Percentiles rank a stretch among this genome's conserved stretches.
Conservation (phyloP, 2,888 invertebrate species). For the Scaptomyza polygonia region DNA sequence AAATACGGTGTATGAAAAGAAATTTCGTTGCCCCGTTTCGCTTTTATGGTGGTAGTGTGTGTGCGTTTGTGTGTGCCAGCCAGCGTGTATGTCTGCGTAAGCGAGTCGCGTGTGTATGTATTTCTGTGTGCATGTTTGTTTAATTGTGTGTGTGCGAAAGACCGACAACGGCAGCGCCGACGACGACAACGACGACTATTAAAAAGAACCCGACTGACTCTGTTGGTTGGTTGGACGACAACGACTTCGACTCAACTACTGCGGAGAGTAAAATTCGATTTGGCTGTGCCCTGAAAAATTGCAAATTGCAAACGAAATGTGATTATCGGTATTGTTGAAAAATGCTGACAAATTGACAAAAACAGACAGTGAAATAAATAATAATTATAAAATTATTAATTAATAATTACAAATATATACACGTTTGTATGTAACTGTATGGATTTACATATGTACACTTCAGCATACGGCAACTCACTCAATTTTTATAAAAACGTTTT, state of each 20-base stretch:
- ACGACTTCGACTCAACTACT: slow-evolving; percentile 43
- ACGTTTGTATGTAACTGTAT: neutral
- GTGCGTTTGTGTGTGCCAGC: slow-evolving; percentile 24
- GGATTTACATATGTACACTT: slow-evolving; percentile 11
- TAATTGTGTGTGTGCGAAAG: slow-evolving; percentile 44
- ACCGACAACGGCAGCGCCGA: slow-evolving; percentile 54
- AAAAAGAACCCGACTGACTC: slow-evolving; percentile 74
- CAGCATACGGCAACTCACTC: slow-evolving; percentile 31
- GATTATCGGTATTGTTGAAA: slow-evolving; percentile 48
- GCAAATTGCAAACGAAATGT: slow-evolving; percentile 61
- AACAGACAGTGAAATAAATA: slow-evolving; percentile 38
- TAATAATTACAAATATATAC: slow-evolving; percentile 1
- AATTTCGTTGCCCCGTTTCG: slow-evolving; percentile 59
- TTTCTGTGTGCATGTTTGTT: slow-evolving; percentile 15
- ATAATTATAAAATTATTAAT: slow-evolving; percentile 38
- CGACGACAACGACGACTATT: slow-evolving; percentile 42
- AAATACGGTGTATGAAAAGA: slow-evolving; percentile 55
- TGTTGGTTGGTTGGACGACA: slow-evolving; percentile 38
- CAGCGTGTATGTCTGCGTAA: slow-evolving; percentile 33
- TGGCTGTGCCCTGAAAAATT: slow-evolving; percentile 66
- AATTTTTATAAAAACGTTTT: slow-evolving; percentile 22
- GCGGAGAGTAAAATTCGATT: slow-evolving; percentile 71
- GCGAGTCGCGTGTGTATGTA: slow-evolving; percentile 16
- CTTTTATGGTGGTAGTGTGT: slow-evolving; percentile 33
- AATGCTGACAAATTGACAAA: slow-evolving; percentile 43